Percentiles rank a stretch among this genome's conserved stretches.
Evolutionary conservation across 2,797 vertebrate species (phyloP).

Genomic region (Anolis apletophallus): DNA sequence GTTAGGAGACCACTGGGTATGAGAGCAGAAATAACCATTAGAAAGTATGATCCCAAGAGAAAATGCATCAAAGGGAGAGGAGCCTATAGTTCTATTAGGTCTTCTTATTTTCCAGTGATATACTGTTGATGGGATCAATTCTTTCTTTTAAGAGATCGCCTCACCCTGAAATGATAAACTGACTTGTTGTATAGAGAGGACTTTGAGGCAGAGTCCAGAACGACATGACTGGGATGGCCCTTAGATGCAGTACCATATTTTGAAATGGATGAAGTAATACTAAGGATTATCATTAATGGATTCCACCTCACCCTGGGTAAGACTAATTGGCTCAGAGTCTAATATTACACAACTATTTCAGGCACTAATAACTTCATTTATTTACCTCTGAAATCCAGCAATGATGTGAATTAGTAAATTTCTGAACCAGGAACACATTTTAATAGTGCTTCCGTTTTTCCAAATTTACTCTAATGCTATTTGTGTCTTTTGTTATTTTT

Average conservation of each 20-base stretch:
- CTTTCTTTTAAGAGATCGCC: slow-evolving; percentile 20
- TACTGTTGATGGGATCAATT: slow-evolving; percentile 1
- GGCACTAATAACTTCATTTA: slow-evolving; percentile 1
- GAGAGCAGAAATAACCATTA: too few relatives aligned
- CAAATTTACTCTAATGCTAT: slow-evolving; percentile 4
- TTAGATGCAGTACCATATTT: background rate
- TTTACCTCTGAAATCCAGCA: slow-evolving; percentile 14
- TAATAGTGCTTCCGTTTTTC: slow-evolving; percentile 12
- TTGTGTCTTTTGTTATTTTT: background rate
- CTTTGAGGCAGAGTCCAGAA: background rate
- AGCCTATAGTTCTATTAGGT: background rate
- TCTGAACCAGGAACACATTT: slow-evolving; percentile 16
- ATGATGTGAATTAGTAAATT: background rate
- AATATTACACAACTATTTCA: slow-evolving; percentile 10
- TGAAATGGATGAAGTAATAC: background rate
- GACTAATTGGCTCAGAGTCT: background rate
- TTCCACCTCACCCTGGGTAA: background rate
- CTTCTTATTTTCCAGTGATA: background rate
- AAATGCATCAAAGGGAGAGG: too few relatives aligned
- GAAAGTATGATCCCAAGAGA: too few relatives aligned
- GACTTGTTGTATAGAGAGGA: slow-evolving; percentile 7
- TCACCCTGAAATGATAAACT: background rate
- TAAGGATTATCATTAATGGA: background rate
- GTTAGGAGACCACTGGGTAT: too few relatives aligned
- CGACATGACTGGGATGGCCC: too few relatives aligned